phyloP scores from a whole-genome alignment of 2,113 vertebrate species.

The Erinaceus europaeus region DNA sequence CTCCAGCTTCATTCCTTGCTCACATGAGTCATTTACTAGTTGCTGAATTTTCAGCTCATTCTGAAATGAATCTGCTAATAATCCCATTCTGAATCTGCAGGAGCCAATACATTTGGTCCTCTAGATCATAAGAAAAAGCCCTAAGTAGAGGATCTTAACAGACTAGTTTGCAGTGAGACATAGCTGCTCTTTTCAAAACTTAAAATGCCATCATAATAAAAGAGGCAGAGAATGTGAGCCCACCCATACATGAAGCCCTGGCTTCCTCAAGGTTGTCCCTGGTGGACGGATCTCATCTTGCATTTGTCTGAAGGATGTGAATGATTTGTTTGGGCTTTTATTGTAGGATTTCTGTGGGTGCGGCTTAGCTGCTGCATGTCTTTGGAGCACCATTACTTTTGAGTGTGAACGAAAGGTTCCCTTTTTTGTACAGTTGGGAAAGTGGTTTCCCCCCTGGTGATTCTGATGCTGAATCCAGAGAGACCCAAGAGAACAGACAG shows the following conservation, averaged over 20 bases:
- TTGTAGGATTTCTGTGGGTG: background rate
- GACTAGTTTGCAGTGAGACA: constrained; percentile 1
- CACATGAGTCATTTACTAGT: background rate
- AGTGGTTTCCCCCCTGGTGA: background rate
- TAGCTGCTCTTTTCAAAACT: constrained; percentile 54
- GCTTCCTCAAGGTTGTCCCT: constrained; percentile 42
- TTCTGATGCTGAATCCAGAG: background rate
- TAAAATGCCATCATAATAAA: constrained; percentile 57
- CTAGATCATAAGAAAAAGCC: background rate
- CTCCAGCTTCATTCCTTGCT: background rate
- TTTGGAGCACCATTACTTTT: constrained; percentile 17
- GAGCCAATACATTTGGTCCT: background rate
- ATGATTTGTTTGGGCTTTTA: constrained; percentile 47
- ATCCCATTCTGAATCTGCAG: background rate
- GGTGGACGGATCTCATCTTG: constrained; percentile 47
- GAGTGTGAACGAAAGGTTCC: too few relatives aligned
- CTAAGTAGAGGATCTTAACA: constrained; percentile 28
- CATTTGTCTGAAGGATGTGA: constrained; percentile 37
- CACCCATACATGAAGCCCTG: constrained; percentile 20
- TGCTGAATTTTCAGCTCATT: background rate
- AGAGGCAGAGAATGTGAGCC: constrained; percentile 12
- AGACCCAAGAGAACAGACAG: background rate
- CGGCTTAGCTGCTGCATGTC: background rate
- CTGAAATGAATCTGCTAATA: background rate
- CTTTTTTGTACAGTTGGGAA: background rate